Evolutionary conservation across 2,888 invertebrate genomes (phyloP).

Genomic region (Cheilosia scutellata): DNA sequence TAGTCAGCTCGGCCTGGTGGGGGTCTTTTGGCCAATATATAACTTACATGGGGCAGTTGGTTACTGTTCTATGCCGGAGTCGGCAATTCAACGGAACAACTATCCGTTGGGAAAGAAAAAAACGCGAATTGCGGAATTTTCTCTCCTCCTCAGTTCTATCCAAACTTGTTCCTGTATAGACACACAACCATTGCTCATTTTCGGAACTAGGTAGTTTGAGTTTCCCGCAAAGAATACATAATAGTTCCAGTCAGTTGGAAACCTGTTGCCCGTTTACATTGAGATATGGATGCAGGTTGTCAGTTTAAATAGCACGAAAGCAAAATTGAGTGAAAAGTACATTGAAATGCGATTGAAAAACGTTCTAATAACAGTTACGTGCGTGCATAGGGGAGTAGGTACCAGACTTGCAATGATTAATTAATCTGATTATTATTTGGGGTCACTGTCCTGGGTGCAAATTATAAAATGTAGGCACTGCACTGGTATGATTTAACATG

Average conservation of each 20-base stretch:
- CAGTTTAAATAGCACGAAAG: conserved; percentile 5
- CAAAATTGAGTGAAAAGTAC: conserved; percentile 4
- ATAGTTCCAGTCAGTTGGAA: conserved; percentile 17
- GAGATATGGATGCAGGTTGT: conserved; percentile 5
- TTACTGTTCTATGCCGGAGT: conserved; percentile 23
- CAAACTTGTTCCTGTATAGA: conserved; percentile 20
- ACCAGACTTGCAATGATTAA: conserved; percentile 6
- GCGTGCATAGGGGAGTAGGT: conserved; percentile 13
- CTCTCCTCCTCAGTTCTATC: conserved; percentile 7
- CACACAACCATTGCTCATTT: conserved; percentile 19
- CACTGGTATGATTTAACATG: no score
- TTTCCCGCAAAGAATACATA: no score
- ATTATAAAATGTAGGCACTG: not conserved
- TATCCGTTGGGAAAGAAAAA: not conserved
- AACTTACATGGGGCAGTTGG: conserved; percentile 31
- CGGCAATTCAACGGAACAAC: conserved; percentile 30
- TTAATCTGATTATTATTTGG: conserved; percentile 7
- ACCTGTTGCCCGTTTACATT: conserved; percentile 24
- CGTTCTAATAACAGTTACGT: conserved; percentile 30
- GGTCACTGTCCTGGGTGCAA: not conserved
- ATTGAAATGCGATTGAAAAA: conserved; percentile 18
- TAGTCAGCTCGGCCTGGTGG: not conserved
- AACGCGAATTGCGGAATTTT: conserved; percentile 35
- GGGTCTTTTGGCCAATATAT: not conserved
- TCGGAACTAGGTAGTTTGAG: conserved; percentile 22